A percentile compares a stretch with the other conserved stretches of the same genome.
Conservation (phyloP, 2,113 vertebrate species). For the Stictonetta naevosa region DNA sequence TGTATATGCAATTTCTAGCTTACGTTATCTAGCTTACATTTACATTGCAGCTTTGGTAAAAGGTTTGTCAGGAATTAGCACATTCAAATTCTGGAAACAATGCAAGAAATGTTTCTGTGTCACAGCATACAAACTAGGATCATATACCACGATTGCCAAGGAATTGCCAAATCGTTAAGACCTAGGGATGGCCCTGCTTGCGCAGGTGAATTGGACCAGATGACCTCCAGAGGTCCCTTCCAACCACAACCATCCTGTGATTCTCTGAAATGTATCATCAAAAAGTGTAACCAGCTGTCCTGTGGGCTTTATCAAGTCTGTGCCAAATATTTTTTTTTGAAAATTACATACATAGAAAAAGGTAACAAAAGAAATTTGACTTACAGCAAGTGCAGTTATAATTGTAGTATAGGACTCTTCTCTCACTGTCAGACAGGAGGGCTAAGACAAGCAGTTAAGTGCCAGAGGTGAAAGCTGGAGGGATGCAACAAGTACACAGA, state of each 20-base stretch:
- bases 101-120: background rate
- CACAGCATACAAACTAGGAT: background rate
- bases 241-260: background rate
- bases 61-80: background rate
- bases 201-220: background rate
- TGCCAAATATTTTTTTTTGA: background rate
- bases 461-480: background rate
- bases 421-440: rapidly evolving
- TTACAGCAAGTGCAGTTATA: background rate
- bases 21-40: background rate
- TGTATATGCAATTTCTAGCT: background rate
- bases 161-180: background rate
- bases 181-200: background rate
- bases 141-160: background rate
- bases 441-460: background rate
- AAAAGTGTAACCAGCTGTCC: background rate
- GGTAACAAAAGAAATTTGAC: background rate
- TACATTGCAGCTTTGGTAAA: background rate
- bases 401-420: background rate
- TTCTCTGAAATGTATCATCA: background rate
- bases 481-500: background rate
- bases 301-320: background rate
- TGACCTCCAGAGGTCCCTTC: background rate
- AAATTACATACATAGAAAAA: background rate
- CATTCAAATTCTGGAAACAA: background rate